Evolutionary conservation across 1,140 invertebrate genomes (phyloP).

Genomic region (Glomeris maerens): DNA sequence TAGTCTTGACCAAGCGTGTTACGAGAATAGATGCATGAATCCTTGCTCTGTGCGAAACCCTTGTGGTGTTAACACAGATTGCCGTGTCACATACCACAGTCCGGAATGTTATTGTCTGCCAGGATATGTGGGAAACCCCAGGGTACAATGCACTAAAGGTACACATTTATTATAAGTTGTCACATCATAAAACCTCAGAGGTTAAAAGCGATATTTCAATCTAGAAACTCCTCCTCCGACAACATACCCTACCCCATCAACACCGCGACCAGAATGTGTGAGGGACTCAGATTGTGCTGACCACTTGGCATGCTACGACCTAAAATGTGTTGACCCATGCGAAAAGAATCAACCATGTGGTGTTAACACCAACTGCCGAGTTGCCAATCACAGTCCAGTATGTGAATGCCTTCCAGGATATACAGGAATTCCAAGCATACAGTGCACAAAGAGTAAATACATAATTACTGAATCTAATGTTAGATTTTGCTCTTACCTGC

Average conservation of each 20-base stretch:
- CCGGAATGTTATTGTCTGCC: slow-evolving; percentile 71
- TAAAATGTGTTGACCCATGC: slow-evolving; percentile 66
- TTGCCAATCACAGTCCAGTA: slow-evolving; percentile 54
- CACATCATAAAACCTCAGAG: too few species aligned
- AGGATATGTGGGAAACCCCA: slow-evolving; percentile 65
- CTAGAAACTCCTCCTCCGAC: too few species aligned
- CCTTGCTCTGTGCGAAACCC: slow-evolving; percentile 15
- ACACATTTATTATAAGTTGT: slow-evolving; percentile 1
- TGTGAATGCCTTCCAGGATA: slow-evolving; percentile 56
- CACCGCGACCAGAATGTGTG: slow-evolving; percentile 21
- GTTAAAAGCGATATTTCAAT: too few species aligned
- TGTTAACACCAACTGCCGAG: slow-evolving; percentile 59
- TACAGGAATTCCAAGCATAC: slow-evolving; percentile 51
- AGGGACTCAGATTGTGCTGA: slow-evolving; percentile 60
- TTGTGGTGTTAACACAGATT: slow-evolving; percentile 56
- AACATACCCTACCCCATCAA: neutral
- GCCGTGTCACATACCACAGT: slow-evolving; percentile 52
- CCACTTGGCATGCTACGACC: slow-evolving; percentile 61
- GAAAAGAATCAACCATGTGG: slow-evolving; percentile 46
- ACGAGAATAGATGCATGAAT: slow-evolving; percentile 25
- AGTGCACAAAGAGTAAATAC: slow-evolving; percentile 38
- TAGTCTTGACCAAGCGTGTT: slow-evolving; percentile 31
- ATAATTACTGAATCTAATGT: too few species aligned
- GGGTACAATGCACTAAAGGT: slow-evolving; percentile 42
- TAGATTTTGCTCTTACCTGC: too few species aligned